Evolutionary conservation across 2,113 vertebrate species (phyloP).

Genomic region (Erinaceus europaeus): DNA sequence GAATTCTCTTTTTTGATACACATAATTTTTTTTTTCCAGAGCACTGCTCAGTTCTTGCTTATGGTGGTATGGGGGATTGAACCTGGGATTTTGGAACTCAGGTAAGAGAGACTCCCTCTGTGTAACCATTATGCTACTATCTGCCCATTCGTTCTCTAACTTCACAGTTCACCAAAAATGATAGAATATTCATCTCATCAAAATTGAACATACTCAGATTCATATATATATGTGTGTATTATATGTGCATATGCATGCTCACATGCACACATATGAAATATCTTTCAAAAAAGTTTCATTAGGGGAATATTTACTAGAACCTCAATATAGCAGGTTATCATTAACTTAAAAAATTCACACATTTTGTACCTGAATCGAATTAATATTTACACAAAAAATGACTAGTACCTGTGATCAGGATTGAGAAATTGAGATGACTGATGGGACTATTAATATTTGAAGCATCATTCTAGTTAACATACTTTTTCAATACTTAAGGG

Average conservation of each 20-base stretch:
- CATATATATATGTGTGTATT: no score
- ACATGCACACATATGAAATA: background rate
- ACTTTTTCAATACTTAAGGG: slow-evolving; percentile 37
- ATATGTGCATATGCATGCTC: background rate
- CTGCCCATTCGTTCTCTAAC: no score
- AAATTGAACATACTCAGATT: no score
- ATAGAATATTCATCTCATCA: no score
- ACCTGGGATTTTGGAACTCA: no score
- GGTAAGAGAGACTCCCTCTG: no score
- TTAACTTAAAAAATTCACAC: background rate
- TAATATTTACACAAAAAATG: background rate
- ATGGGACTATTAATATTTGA: slow-evolving; percentile 52
- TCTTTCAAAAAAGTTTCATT: background rate
- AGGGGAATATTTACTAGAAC: background rate
- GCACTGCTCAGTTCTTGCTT: no score
- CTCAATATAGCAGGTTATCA: background rate
- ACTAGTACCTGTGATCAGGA: background rate
- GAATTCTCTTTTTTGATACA: no score
- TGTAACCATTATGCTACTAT: no score
- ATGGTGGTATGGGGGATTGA: no score
- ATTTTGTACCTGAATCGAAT: slow-evolving; percentile 15
- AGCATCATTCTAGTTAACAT: slow-evolving; percentile 36
- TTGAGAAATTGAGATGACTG: background rate
- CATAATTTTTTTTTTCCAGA: no score
- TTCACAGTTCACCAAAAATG: no score